These are phyloP conservation scores for Oithona nana DNA, from an alignment of 2,888 invertebrate species.

Conservation along the genomic window DNA sequence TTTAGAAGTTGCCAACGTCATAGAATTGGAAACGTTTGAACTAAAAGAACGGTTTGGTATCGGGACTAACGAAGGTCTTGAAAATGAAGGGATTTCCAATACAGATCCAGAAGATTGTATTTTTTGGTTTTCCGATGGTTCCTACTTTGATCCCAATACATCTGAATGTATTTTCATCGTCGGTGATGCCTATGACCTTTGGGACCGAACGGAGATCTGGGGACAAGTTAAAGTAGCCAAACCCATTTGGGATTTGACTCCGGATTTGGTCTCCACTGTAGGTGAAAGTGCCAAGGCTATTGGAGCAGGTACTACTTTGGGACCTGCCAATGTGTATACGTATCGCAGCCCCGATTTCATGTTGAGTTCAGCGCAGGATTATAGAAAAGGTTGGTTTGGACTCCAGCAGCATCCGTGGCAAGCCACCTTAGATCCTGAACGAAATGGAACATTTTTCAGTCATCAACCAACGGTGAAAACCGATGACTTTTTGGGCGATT, in stretches of 20 bases:
- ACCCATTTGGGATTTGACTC: neutral
- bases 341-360: neutral
- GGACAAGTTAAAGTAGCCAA: neutral
- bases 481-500: neutral
- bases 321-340: neutral
- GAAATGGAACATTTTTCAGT: slow-evolving; percentile 5
- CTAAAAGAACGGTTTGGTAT: neutral
- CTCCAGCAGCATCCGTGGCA: slow-evolving; percentile 10
- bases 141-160: neutral
- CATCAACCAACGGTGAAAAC: neutral
- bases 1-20: neutral
- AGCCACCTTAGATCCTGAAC: neutral
- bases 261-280: neutral
- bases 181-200: neutral
- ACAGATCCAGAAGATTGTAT: neutral
- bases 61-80: neutral
- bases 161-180: neutral
- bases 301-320: neutral
- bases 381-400: neutral
- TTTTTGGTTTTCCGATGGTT: neutral
- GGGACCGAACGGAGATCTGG: slow-evolving; percentile 4
- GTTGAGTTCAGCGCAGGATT: slow-evolving; percentile 6
- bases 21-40: neutral
- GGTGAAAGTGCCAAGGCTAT: neutral
- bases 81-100: neutral